phyloP scores from a whole-genome alignment of 2,113 vertebrate species.

The Ornithorhynchus anatinus region DNA sequence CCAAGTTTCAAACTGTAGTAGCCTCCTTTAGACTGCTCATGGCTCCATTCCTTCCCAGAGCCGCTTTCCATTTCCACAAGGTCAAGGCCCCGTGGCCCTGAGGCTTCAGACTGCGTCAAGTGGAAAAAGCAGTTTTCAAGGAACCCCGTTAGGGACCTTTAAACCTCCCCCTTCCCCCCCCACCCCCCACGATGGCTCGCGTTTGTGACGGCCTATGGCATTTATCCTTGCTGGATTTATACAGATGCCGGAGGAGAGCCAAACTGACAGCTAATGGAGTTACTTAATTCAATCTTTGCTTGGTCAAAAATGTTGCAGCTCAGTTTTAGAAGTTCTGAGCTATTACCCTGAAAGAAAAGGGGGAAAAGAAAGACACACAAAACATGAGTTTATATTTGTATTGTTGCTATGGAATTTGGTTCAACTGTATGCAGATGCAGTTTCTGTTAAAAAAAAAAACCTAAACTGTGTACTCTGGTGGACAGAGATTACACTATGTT shows the following conservation, averaged over 20 bases:
- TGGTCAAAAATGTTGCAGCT: slow-evolving; percentile 52
- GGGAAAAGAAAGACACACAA: slow-evolving; percentile 28
- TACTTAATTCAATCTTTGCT: slow-evolving; percentile 16
- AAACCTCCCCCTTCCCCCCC: background rate
- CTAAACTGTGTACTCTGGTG: slow-evolving; percentile 51
- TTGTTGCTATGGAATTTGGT: slow-evolving; percentile 69
- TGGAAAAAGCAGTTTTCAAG: background rate
- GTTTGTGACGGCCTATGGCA: accelerated
- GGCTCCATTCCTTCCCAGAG: background rate
- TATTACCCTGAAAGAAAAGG: slow-evolving; percentile 54
- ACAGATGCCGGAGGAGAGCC: background rate
- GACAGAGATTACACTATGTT: slow-evolving; percentile 69
- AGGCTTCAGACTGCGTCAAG: slow-evolving; percentile 28
- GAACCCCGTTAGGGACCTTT: background rate
- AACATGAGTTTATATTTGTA: slow-evolving; percentile 58
- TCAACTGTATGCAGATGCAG: slow-evolving; percentile 70
- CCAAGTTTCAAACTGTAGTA: background rate
- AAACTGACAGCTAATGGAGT: slow-evolving; percentile 1
- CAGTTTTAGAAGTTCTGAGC: slow-evolving; percentile 49
- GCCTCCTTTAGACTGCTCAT: background rate
- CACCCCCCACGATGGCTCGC: too few species aligned
- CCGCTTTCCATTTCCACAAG: background rate
- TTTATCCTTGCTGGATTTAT: background rate
- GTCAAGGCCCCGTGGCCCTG: background rate
- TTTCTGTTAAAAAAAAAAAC: slow-evolving; percentile 59